Evolutionary conservation across 53 echinoderm and acorn worm genomes (phyloP).

Genomic region (Paracentrotus lividus): DNA sequence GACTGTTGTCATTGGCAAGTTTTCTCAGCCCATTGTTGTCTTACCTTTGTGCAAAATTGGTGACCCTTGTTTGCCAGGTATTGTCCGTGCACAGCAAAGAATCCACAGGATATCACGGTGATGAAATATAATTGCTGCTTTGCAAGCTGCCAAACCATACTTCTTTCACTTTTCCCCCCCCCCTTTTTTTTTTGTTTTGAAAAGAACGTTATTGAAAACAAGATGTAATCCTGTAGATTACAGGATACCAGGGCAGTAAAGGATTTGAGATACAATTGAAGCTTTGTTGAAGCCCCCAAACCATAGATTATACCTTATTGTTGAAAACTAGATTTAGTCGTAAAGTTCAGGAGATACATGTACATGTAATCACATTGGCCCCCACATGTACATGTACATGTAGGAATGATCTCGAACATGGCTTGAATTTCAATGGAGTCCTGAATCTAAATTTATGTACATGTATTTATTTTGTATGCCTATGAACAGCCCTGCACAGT

Average conservation of each 20-base stretch:
- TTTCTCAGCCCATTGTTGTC: constrained; percentile 43
- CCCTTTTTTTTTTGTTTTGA: too few relatives aligned
- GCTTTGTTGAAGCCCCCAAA: too few relatives aligned
- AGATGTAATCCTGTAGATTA: neutral
- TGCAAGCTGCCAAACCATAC: neutral
- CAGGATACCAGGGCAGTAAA: too few relatives aligned
- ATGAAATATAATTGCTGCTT: neutral
- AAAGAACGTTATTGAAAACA: neutral
- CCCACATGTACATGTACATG: too few relatives aligned
- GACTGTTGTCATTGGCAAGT: constrained; percentile 53
- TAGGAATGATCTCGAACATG: too few relatives aligned
- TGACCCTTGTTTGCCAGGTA: constrained; percentile 53
- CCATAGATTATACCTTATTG: too few relatives aligned
- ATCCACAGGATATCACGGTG: constrained; percentile 33
- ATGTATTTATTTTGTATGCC: too few relatives aligned
- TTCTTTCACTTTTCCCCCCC: too few relatives aligned
- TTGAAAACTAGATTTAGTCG: neutral
- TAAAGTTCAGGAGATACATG: neutral
- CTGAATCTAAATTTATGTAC: too few relatives aligned
- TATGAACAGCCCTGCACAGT: too few relatives aligned
- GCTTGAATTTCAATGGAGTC: too few relatives aligned
- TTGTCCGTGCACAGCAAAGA: constrained; percentile 2
- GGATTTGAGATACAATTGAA: too few relatives aligned
- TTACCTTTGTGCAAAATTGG: constrained; percentile 36
- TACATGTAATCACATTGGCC: neutral